Conservation (phyloP, 2,113 vertebrate species). For the Panthera uncia region DNA sequence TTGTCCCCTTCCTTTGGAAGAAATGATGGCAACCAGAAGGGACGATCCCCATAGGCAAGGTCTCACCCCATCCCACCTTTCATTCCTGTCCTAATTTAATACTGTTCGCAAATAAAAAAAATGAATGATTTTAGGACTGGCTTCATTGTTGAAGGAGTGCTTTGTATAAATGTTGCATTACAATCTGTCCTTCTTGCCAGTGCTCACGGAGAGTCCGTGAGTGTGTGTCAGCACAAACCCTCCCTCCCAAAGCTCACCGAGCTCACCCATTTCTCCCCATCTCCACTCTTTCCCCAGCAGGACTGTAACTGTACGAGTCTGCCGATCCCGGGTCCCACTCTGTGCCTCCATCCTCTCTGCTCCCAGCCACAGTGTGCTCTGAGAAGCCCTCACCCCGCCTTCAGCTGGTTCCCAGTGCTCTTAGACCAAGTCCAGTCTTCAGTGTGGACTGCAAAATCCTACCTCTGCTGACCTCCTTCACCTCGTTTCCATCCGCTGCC, state of each 20-base stretch:
- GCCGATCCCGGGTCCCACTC: not conserved
- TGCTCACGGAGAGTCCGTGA: not conserved
- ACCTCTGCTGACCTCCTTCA: not conserved
- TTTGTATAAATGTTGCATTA: not conserved
- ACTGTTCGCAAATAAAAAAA: not conserved
- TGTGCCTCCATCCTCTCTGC: fast-evolving
- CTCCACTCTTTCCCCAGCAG: not conserved
- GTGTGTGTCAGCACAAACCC: not conserved
- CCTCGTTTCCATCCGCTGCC: not conserved
- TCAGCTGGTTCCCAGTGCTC: not conserved
- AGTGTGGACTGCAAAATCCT: no score
- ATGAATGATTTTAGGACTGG: not conserved
- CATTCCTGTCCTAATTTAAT: not conserved
- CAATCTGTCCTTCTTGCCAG: not conserved
- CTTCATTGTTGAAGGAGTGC: not conserved
- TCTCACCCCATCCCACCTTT: not conserved
- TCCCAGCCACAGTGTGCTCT: not conserved
- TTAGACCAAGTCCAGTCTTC: not conserved
- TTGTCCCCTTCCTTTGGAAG: not conserved
- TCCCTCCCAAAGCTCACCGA: not conserved
- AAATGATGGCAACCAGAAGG: not conserved
- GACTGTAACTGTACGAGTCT: not conserved
- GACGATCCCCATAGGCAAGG: not conserved
- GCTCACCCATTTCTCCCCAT: not conserved
- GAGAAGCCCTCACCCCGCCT: not conserved